Evolutionary conservation across 2,888 invertebrate species (phyloP).

Genomic region (Platycnemis pennipes): DNA sequence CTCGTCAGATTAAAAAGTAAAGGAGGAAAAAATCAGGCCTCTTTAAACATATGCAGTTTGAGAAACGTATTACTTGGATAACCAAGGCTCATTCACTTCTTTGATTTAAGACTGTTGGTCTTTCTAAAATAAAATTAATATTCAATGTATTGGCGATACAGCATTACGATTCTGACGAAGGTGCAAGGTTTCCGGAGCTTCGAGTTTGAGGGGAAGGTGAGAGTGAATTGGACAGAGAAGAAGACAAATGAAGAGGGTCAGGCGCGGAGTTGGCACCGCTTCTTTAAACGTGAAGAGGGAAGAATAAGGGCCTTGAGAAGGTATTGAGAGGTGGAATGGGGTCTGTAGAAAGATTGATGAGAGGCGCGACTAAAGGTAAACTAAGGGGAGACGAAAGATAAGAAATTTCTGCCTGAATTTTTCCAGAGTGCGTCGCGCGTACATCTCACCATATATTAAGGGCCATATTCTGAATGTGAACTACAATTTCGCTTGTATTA

Average conservation of each 20-base stretch:
- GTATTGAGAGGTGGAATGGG: not conserved
- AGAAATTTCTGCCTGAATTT: not conserved
- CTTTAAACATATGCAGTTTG: too few relatives aligned
- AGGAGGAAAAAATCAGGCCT: too few relatives aligned
- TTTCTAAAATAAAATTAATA: not conserved
- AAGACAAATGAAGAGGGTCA: slow-evolving; percentile 15
- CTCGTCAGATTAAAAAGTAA: too few relatives aligned
- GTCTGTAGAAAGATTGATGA: not conserved
- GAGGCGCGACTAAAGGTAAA: not conserved
- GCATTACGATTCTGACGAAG: not conserved
- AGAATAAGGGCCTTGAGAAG: not conserved
- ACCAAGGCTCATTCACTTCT: too few relatives aligned
- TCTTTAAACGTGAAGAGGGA: not conserved
- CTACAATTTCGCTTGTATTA: too few relatives aligned
- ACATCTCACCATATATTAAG: too few relatives aligned
- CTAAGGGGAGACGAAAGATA: not conserved
- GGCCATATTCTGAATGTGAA: too few relatives aligned
- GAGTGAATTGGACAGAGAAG: slow-evolving; percentile 55
- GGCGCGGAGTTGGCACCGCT: not conserved
- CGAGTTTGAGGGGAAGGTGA: slow-evolving; percentile 12
- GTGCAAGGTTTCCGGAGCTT: not conserved
- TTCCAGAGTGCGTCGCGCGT: too few relatives aligned
- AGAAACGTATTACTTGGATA: too few relatives aligned
- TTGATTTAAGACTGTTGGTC: too few relatives aligned
- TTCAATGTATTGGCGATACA: not conserved